These are phyloP conservation scores for Cyanoliseus patagonus DNA, from an alignment of 2,113 vertebrate genomes.

Conservation along the genomic window DNA sequence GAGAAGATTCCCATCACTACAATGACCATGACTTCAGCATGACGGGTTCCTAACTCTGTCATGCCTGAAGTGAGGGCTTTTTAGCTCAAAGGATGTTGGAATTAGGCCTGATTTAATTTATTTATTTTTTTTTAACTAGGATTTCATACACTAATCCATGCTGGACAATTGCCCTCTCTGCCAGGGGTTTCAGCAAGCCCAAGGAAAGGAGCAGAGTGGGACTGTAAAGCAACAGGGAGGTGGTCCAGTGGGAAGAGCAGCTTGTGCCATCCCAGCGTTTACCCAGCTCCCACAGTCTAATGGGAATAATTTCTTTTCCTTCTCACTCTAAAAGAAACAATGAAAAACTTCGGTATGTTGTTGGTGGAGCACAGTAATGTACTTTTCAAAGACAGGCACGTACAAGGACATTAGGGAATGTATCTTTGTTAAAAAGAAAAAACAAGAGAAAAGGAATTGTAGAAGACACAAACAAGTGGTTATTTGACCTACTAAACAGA, in stretches of 20 bases:
- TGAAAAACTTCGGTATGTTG: neutral
- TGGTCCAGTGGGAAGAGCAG: neutral
- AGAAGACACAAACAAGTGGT: neutral
- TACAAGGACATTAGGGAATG: neutral
- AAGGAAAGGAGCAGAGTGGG: neutral
- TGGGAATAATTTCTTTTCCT: neutral
- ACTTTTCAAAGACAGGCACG: neutral
- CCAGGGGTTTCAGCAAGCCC: neutral
- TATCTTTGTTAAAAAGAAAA: neutral
- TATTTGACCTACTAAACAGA: conserved; percentile 5
- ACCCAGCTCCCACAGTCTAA: neutral
- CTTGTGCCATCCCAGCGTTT: neutral
- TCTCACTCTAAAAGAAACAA: neutral
- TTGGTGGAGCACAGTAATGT: neutral
- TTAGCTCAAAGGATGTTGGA: neutral
- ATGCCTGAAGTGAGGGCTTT: neutral
- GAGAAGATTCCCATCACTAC: neutral
- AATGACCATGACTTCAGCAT: neutral
- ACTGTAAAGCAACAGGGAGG: neutral
- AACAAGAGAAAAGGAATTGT: neutral
- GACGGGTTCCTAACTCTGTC: neutral
- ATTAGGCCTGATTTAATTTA: neutral
- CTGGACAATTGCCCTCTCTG: neutral
- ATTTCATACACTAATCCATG: neutral
- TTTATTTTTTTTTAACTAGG: neutral